Conservation (phyloP, 2,888 invertebrate species). For the Eristalis intricaria region DNA sequence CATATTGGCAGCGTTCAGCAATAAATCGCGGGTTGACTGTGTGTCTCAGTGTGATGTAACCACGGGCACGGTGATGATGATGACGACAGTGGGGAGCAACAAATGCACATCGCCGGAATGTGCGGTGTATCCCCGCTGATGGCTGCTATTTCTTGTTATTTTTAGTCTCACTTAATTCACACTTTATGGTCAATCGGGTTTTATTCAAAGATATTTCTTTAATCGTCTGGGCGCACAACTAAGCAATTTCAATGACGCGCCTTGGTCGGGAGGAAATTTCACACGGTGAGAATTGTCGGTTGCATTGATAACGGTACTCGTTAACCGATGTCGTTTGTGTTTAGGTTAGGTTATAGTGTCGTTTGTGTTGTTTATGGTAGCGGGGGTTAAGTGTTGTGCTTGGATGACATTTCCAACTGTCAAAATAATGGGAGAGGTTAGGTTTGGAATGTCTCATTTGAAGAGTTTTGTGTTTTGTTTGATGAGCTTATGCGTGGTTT, state of each 20-base stretch:
- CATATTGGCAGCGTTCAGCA: constrained; percentile 72
- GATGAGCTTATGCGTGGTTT: too few relatives aligned
- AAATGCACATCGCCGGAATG: constrained; percentile 47
- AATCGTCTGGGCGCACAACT: constrained; percentile 12
- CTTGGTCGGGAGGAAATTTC: neutral
- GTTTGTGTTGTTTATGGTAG: neutral
- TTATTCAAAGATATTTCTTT: constrained; percentile 21
- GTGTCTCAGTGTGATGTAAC: constrained; percentile 48
- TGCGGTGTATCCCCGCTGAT: constrained; percentile 5
- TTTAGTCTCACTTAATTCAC: constrained; percentile 34
- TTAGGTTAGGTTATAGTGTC: neutral
- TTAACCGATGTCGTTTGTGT: neutral
- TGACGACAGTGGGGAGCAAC: constrained; percentile 8
- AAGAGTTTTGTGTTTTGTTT: too few relatives aligned
- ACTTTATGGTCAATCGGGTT: constrained; percentile 29
- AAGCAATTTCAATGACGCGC: constrained; percentile 7
- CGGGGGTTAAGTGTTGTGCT: too few relatives aligned
- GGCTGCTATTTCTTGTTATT: constrained; percentile 29
- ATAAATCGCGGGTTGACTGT: constrained; percentile 22
- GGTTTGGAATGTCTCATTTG: too few relatives aligned
- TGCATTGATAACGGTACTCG: neutral
- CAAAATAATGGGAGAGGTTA: too few relatives aligned
- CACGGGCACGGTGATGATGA: neutral
- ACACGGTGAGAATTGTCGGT: neutral
- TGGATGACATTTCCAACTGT: too few relatives aligned